These are phyloP conservation scores for Porites lutea DNA, from an alignment of 64 coral and sea anemone species.

Conservation along the genomic window DNA sequence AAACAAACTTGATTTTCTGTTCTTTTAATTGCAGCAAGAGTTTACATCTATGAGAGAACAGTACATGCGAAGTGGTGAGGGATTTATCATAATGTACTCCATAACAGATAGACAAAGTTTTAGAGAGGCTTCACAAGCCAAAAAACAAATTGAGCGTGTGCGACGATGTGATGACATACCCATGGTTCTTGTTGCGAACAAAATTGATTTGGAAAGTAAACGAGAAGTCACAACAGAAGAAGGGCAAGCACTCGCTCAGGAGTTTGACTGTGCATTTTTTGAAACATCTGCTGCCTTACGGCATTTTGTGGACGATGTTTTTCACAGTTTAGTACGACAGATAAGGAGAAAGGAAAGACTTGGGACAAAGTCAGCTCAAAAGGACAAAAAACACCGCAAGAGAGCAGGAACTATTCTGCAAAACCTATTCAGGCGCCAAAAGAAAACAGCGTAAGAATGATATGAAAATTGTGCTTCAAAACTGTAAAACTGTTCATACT, in stretches of 20 bases:
- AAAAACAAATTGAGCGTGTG: constrained; percentile 81
- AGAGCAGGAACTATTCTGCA: constrained; percentile 38
- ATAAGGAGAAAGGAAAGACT: constrained; percentile 77
- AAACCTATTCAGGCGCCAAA: constrained; percentile 35
- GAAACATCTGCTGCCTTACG: constrained; percentile 78
- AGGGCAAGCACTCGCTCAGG: constrained; percentile 70
- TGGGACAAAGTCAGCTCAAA: constrained; percentile 29
- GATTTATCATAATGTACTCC: constrained; percentile 80
- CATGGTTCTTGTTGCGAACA: constrained; percentile 79
- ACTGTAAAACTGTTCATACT: too few species aligned
- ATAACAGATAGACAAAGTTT: constrained; percentile 84
- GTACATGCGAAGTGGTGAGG: constrained; percentile 86
- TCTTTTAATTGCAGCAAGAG: constrained; percentile 65
- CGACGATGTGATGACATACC: constrained; percentile 76
- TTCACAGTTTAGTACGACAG: constrained; percentile 65
- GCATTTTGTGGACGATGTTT: constrained; percentile 87
- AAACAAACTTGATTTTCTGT: too few species aligned
- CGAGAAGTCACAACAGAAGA: constrained; percentile 80
- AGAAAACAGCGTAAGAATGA: constrained; percentile 5
- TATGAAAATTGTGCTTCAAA: too few species aligned
- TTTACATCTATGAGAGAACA: constrained; percentile 89
- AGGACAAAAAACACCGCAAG: constrained; percentile 22
- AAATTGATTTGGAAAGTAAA: constrained; percentile 82
- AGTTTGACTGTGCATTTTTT: constrained; percentile 87
- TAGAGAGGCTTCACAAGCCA: constrained; percentile 61